Evolutionary conservation across 23 tunicate species (phyloP), one percentile per base, ranked within the genome.

Genomic region (Styela clava): DNA sequence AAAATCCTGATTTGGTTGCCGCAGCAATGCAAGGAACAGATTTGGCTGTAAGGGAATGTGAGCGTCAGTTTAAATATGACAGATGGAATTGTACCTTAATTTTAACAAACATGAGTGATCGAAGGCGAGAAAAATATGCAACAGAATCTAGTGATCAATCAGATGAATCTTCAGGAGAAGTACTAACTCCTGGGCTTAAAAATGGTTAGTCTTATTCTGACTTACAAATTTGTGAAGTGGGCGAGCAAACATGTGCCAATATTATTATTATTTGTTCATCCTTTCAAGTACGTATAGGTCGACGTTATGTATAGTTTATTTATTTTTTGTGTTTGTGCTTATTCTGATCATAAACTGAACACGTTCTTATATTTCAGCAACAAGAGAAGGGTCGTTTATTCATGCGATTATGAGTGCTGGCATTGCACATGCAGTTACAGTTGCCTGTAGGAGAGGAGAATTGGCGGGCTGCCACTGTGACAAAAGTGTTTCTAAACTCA

Each of bases 51-150:
- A 24, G 26, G 9, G 81, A 76, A 76, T 76, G 81, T 64, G 29
- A 76, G 26, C 63, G 81, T 9, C 81, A 76, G 64, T 76, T 76
- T 64, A 76, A 52, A 24, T 76, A 35, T 52, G 81, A 76, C n/a
- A 24, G 81, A 24, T 76, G 81, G 81, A 76, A 76, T 76, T 76
- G 81, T 76, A 33, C 81, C 32, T 52, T 76, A 31, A 36, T 76
- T 72, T 52, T 34, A 31, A 31, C 78, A 19, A 33, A 72, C 0
- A 23, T 72, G 70, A 65, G 31, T 27, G 31, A 65, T 7, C 30
- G 70, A 27, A 9, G 70, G 16, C 70, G 16, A 7, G 30, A 12
- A 44, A 44, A 12, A 44, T 12, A 44, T 12, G 7, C 56, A 44
- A 12, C 56, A 7, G 56, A 44, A 44, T 12, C 56, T 12, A 44